Percentiles rank a stretch among this genome's conserved stretches.
These are phyloP conservation scores for mouse (Mus musculus) DNA, from an alignment of 2,113 vertebrate genomes.

Conservation along the genomic window GRCm39 chr13:98762501-98763000, in stretches of 20 bases:
- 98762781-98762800: not conserved
- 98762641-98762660: not conserved
- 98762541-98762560: not conserved
- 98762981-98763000: not conserved
- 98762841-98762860: not conserved
- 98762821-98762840: not conserved
- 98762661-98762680: not conserved
- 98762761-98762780: not conserved
- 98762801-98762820: not conserved
- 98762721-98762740: conserved; percentile 35
- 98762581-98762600: not conserved
- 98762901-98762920: not conserved
- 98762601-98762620: not conserved
- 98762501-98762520: not conserved
- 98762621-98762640: not conserved
- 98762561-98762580: not conserved
- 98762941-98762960: not conserved
- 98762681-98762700: not conserved
- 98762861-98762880: not conserved
- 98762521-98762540: not conserved
- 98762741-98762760: not conserved
- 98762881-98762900: not conserved
- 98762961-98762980: not conserved
- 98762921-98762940: not conserved
- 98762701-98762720: not conserved